These are phyloP conservation scores for Sphaerolaimus hirsutus DNA, from an alignment of 2,888 invertebrate species.

Conservation along the genomic window DNA sequence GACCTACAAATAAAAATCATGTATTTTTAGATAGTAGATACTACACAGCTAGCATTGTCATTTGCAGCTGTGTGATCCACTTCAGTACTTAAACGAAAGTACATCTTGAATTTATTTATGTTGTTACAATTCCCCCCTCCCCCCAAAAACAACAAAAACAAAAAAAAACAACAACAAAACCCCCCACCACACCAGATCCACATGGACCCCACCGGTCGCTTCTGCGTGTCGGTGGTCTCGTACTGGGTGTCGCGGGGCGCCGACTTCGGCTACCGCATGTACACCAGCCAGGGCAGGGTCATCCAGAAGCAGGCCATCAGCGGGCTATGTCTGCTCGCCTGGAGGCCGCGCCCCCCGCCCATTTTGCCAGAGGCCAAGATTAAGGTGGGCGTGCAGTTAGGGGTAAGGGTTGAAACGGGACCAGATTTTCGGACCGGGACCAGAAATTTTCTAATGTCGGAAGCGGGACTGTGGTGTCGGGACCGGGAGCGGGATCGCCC, in stretches of 20 bases:
- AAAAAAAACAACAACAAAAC: background rate
- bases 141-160: background rate
- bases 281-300: constrained; percentile 65
- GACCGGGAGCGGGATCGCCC: no score
- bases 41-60: no score
- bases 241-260: constrained; percentile 47
- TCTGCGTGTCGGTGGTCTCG: constrained; percentile 77
- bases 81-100: no score
- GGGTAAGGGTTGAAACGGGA: background rate
- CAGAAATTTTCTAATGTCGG: no score
- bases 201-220: constrained; percentile 97
- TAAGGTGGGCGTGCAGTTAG: constrained; percentile 19
- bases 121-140: background rate
- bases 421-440: no score
- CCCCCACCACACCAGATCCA: no score
- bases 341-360: constrained; percentile 77
- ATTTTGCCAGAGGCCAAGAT: constrained; percentile 57
- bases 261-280: constrained; percentile 70
- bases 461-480: no score
- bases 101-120: background rate
- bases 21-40: no score
- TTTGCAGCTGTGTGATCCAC: no score
- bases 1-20: no score
- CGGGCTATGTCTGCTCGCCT: no score
- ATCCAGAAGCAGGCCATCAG: background rate